Conservation (phyloP, 2,888 invertebrate genomes). For the Venustoraphidia nigricollis region DNA sequence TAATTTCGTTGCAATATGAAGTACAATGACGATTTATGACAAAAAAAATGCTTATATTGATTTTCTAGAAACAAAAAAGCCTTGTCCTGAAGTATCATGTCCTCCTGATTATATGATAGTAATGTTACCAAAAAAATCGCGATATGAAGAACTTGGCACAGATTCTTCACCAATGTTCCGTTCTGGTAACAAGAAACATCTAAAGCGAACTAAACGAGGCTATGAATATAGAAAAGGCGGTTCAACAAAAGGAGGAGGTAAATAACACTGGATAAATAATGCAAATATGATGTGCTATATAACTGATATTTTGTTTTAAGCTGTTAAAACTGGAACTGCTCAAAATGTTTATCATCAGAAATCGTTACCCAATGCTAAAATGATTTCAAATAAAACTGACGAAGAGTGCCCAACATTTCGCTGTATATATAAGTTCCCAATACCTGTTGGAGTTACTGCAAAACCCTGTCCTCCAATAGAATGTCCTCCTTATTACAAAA, state of each 20-base stretch:
- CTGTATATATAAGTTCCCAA: slow-evolving; percentile 35
- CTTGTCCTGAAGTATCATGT: slow-evolving; percentile 31
- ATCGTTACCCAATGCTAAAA: slow-evolving; percentile 18
- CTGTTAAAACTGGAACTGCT: not conserved
- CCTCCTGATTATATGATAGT: slow-evolving; percentile 33
- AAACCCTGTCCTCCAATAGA: slow-evolving; percentile 29
- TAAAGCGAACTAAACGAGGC: slow-evolving; percentile 4
- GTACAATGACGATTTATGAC: too few species aligned
- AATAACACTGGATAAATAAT: not conserved
- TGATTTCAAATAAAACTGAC: slow-evolving; percentile 9
- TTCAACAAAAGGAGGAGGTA: slow-evolving; percentile 22
- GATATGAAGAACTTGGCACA: slow-evolving; percentile 18
- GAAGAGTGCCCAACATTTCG: slow-evolving; percentile 35
- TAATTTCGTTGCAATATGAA: too few species aligned
- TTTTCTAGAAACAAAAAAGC: slow-evolving; percentile 16
- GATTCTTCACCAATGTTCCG: slow-evolving; percentile 32
- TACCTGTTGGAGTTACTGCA: slow-evolving; percentile 18
- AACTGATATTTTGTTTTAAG: not conserved
- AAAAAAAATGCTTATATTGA: too few species aligned
- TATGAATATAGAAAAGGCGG: not conserved
- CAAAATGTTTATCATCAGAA: not conserved
- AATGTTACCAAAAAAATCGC: slow-evolving; percentile 15
- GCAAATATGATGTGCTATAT: too few species aligned
- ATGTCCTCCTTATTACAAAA: slow-evolving; percentile 44
- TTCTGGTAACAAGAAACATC: slow-evolving; percentile 6